Evolutionary conservation across 92 coral and sea anemone genomes (phyloP), one percentile per base, ranked within the genome.

Genomic region (Zoanthus sansibaricus): DNA sequence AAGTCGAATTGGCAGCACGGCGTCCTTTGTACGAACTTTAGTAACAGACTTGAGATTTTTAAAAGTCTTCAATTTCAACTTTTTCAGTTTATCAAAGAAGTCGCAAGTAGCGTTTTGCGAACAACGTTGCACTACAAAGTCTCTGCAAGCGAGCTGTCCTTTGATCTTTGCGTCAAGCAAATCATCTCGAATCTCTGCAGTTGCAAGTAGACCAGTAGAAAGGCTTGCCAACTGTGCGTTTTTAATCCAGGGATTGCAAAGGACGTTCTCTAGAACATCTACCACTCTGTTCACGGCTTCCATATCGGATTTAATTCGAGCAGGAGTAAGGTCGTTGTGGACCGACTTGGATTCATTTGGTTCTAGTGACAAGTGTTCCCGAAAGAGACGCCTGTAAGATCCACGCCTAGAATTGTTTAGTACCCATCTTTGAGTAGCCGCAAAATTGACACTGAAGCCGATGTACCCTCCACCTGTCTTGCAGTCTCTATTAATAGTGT

Each of bases 401-500:
- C 91, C 52, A 71, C 91, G 88, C 69, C 91, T 82, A 51, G 91
- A 46, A 61, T 82, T 67, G 82, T 88, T 88, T 30, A 88, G 86
- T 3, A 88, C 91, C 91, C 91, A 88, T 54, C 91, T 82, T 69
- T 88, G 91, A 8, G 87, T 90, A 42, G 87, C 90, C 49, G 92
- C 86, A 58, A 90, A 87, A 56, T 91, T 91, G 48, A 82, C 18
- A 67, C 91, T 88, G 56, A 91, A 91, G 32, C 94, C 91, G 62
- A 83, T 88, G 51, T 68, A 77, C 37, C 94, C 91, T 30, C 93
- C 93, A 15, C 71, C 83, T 13, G 93, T 87, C 87, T 87, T 87
- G 73, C 93, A 90, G 83, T 90, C 93, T 48, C 88, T 67, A 76
- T 91, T 37, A 4, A 37, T 37, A 37, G 42, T 37, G 42, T 37